Conservation (phyloP, 2,113 vertebrate species). For the Anhinga anhinga region DNA sequence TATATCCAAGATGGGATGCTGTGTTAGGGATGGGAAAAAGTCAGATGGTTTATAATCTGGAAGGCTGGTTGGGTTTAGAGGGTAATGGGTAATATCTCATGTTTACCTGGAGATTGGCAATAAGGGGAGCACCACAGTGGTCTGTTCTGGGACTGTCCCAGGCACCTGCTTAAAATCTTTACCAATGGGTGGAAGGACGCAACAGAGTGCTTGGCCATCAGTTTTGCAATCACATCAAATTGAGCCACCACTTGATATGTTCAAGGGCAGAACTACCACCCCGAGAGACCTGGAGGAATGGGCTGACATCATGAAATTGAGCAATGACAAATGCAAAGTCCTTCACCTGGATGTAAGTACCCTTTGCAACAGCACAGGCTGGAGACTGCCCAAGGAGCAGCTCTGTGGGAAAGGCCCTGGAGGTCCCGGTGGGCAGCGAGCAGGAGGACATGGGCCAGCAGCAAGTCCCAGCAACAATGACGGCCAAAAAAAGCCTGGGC, state of each 20-base stretch:
- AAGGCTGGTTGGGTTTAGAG: background rate
- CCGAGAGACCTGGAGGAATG: background rate
- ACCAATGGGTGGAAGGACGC: background rate
- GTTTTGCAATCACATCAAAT: background rate
- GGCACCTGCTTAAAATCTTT: background rate
- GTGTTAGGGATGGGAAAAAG: background rate
- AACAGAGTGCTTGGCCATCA: background rate
- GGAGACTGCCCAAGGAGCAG: background rate
- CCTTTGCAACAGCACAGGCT: background rate
- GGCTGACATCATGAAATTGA: background rate
- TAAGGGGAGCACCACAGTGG: background rate
- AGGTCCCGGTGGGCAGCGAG: background rate
- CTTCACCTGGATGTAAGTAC: background rate
- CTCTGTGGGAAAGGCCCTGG: background rate
- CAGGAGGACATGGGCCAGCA: background rate
- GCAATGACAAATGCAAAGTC: background rate
- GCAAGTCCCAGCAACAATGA: background rate
- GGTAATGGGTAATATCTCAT: background rate
- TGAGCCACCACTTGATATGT: background rate
- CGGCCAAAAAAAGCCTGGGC: background rate
- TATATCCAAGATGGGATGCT: background rate
- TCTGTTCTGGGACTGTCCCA: background rate
- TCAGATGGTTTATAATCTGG: background rate
- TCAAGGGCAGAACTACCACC: background rate
- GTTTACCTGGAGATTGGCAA: background rate